A percentile compares a stretch with the other conserved stretches of the same genome.
These are phyloP conservation scores for Parauchenoglanis ngamensis DNA, from an alignment of 2,797 vertebrate species.

Conservation along the genomic window DNA sequence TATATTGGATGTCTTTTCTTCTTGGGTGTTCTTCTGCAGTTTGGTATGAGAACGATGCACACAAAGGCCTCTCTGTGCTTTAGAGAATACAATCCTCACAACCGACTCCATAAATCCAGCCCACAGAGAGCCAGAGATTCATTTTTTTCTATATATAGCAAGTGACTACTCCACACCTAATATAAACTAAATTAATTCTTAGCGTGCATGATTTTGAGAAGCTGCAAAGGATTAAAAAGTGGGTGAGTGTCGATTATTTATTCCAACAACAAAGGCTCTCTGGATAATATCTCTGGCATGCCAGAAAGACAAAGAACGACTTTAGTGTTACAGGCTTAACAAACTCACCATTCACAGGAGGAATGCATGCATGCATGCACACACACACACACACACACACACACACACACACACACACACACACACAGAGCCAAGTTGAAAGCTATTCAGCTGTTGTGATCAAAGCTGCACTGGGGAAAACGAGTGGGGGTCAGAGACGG, in stretches of 20 bases:
- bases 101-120: not conserved
- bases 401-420: slow-evolving; percentile 24
- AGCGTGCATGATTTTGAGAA: not conserved
- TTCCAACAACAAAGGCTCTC: slow-evolving; percentile 32
- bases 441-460: slow-evolving; percentile 55
- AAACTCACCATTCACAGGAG: slow-evolving; percentile 65
- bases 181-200: not conserved
- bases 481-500: not conserved
- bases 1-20: not conserved
- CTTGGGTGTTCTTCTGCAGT: not conserved
- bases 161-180: not conserved
- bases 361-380: slow-evolving; percentile 57
- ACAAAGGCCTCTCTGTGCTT: slow-evolving; percentile 16
- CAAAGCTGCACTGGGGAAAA: slow-evolving; percentile 30
- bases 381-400: slow-evolving; percentile 31
- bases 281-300: slow-evolving; percentile 49
- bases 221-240: slow-evolving; percentile 17
- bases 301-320: slow-evolving; percentile 54
- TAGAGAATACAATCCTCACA: not conserved
- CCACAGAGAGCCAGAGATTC: not conserved
- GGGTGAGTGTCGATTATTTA: slow-evolving; percentile 37
- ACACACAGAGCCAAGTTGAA: slow-evolving; percentile 40
- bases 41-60: not conserved
- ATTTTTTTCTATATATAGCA: slow-evolving; percentile 2
- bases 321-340: slow-evolving; percentile 59